Evolutionary conservation across 2,888 invertebrate genomes (phyloP).

Genomic region (Latheticus oryzae): DNA sequence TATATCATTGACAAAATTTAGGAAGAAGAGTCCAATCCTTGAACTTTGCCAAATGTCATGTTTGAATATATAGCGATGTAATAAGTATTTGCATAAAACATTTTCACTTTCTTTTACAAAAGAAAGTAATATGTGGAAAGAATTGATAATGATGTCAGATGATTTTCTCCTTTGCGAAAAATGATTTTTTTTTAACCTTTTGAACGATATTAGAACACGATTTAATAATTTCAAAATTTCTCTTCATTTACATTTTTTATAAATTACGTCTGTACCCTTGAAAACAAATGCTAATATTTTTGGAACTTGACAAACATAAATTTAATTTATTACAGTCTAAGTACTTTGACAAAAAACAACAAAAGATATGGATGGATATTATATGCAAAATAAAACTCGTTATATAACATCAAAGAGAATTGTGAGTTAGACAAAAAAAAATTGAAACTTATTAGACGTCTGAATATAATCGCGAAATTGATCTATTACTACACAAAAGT

Average conservation of each 20-base stretch:
- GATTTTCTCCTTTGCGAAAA: slow-evolving; percentile 8
- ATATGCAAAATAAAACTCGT: slow-evolving; percentile 2
- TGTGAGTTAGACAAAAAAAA: too few relatives aligned
- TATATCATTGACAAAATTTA: background rate
- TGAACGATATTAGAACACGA: too few relatives aligned
- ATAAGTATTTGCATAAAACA: slow-evolving; percentile 34
- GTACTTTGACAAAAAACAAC: too few relatives aligned
- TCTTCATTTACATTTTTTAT: too few relatives aligned
- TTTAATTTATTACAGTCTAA: slow-evolving; percentile 13
- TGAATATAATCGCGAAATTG: background rate
- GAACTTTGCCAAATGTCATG: slow-evolving; percentile 14
- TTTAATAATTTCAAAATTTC: too few relatives aligned
- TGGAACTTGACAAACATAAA: slow-evolving; percentile 12
- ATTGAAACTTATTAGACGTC: too few relatives aligned
- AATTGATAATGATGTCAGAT: slow-evolving; percentile 32
- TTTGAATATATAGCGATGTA: slow-evolving; percentile 18
- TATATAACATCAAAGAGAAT: slow-evolving; percentile 7
- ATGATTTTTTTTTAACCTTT: slow-evolving; percentile 9
- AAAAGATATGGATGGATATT: background rate
- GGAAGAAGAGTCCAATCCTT: slow-evolving; percentile 1
- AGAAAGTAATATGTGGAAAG: slow-evolving; percentile 39
- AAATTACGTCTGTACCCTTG: too few relatives aligned
- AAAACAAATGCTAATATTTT: slow-evolving; percentile 9
- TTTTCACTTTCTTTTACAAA: slow-evolving; percentile 45
- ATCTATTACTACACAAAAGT: background rate